Evolutionary conservation across 2,113 vertebrate species (phyloP).

Genomic region (Cathartes aura): DNA sequence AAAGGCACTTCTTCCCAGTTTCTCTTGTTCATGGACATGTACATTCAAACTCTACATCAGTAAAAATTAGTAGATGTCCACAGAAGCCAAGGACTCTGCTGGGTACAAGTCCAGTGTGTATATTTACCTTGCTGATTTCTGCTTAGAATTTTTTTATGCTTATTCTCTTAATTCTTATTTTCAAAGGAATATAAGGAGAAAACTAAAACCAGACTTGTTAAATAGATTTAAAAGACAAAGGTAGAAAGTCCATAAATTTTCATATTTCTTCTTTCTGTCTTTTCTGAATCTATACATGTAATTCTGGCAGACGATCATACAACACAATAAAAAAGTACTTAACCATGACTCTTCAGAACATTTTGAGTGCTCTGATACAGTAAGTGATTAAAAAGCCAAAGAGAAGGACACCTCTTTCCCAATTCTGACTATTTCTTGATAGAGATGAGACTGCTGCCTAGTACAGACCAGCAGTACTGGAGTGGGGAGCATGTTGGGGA

Average conservation of each 20-base stretch:
- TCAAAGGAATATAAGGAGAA: neutral
- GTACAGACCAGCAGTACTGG: no score
- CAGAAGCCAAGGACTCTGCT: neutral
- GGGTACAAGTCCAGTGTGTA: neutral
- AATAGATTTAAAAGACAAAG: neutral
- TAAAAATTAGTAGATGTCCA: neutral
- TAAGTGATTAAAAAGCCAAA: neutral
- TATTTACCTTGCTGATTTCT: neutral
- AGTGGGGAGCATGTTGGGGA: rapidly evolving
- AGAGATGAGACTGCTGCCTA: neutral
- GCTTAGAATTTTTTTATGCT: neutral
- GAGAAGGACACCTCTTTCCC: neutral
- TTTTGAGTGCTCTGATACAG: neutral
- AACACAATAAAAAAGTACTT: neutral
- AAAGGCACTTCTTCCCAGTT: neutral
- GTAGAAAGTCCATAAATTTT: neutral
- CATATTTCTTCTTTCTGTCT: neutral
- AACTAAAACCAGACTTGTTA: neutral
- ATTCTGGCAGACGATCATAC: neutral
- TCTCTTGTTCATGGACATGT: neutral
- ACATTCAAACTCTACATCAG: neutral
- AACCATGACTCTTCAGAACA: neutral
- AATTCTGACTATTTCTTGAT: neutral
- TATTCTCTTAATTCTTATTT: neutral
- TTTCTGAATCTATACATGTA: neutral